Evolutionary conservation across 2,888 invertebrate species (phyloP), one percentile per base, ranked within the genome.

Genomic region (Deilephila elpenor): DNA sequence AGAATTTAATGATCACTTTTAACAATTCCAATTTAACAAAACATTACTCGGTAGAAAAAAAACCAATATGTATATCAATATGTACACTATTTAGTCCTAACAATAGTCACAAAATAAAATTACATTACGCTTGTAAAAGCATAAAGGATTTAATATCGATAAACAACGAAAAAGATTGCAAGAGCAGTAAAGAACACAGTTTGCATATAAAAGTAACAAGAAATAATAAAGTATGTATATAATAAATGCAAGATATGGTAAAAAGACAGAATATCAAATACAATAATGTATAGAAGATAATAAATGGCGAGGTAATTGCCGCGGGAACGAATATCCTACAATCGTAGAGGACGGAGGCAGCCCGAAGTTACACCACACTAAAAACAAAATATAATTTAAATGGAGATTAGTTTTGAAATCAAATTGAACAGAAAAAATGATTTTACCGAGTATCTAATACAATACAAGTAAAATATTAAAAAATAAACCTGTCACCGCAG

Each of bases 401-500:
- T 62, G 7, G 19, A 7, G 32, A 60, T 7, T 14, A 44, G 14
- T 44, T 44, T 3, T 0, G 3, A 11, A 44, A 44, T 14, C 11
- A 8, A 37, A 44, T 44, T 44, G 3, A 3, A 14, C 11, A 11
- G 11, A 37, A 37, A 8, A 2, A 8, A 37, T 37, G 37, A 1
- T 11, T 37, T 8, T 37, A 37, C 25, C 25, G 25, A 25, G 25
- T 25, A 25, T 1, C 25, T 25, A 25, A 25, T 25, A 25, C 25
- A 25, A 25, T 25, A 25, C 25, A 25, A 25, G 25, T 25, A 25
- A 25, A 25, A 25, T 25, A 25, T 25, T 25, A 25, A 25, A 25
- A 25, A 25, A 25, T 0, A 1, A 25, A 25, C n/a, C n/a, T n/a
- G n/a, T 70, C 56, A n/a, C 70, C 87, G 88, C 34, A 79, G 84